Base-by-base conservation (phyloP, 2,113 vertebrate genomes). In the Crotalus tigris region DNA sequence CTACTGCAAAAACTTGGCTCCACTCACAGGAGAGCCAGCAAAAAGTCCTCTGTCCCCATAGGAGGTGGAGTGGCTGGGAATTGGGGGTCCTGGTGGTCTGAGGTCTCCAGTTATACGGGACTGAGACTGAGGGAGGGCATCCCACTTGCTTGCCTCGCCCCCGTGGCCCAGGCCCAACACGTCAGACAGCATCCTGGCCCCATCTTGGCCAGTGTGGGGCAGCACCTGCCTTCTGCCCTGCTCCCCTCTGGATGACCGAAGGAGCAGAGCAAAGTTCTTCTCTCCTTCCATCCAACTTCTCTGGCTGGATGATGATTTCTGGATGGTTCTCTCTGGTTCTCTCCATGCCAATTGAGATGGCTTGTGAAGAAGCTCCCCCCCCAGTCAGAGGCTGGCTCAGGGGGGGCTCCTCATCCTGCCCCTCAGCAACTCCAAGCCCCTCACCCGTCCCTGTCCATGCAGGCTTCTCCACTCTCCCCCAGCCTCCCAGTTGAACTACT, bases 381-480 rank as follows among this genome's bases (percentile, higher is more conserved):
- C 15, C 59, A 7, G 90, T 49, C 29, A 12, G 29, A 11, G 33
- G 23, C 12, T 46, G 87, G 15, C 1, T 15, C 54, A 3, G 0
- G 3, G 49, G 58, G 58, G 0, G 0, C 26, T 0, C 0, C 11
- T 1, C 0, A 0, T 89, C 61, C 54, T 0, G 2, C 53, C 39
- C 9, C 3, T 2, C 0, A 15, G 26, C 23, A 24, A 9, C 61
- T n/a, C 0, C 11, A 6, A 7, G 23, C 3, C 46, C 21, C 23
- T 54, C 29, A 51, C 57, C 5, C 12, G 3, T 49, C 69, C 49
- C 54, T 39, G 11, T 23, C 21, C 46, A 55, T 8, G 23, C 88
- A 2, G 17, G 1, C 87, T 4, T 26, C 1, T 33, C 54, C 87
- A 0, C 2, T 33, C 49, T 10, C 26, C 19, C 55, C 88, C 0